Base-by-base conservation (phyloP, 2,797 vertebrate genomes). In the Caiman crocodilus region DNA sequence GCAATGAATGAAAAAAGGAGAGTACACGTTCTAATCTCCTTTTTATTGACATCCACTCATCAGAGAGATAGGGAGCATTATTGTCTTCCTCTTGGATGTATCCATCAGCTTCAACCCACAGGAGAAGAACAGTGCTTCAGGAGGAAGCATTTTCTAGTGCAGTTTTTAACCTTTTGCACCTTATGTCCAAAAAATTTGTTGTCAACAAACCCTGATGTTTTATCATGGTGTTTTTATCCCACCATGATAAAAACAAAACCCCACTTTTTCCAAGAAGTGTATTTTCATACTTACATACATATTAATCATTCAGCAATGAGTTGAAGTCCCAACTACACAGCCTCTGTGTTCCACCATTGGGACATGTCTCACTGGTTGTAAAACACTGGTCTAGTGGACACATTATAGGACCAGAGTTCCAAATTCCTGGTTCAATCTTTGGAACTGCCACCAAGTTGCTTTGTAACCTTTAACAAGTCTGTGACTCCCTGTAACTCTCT, bases 71-170 rank as follows among this genome's bases (percentile, higher is more conserved):
- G 23, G 2, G 2, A 69, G 23, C 32, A 21, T 32, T 69, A 32
- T 69, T 23, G 4, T 89, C 2, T 2, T 78, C 64, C 87, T 86
- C 73, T 85, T 89, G 11, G 55, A 84, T 61, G 93, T 71, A 71
- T 76, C 79, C 1, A 20, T 14, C 88, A 61, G 14, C 84, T 65
- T 55, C 77, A 95, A 79, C 76, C 61, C 74, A 17, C 67, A 58
- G 88, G 61, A 90, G 69, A 65, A 71, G 67, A 74, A 76, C 89
- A 93, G 89, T 35, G 88, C 56, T 79, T 35, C 64, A 35, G 30
- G 64, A 88, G 32, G 67, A 35, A 69, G 30, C 32, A 50, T 50
- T 50, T 50, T 50, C 42, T 50, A 50, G 42, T 50, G 42, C 42
- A 50, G 9, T 50, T 50, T 50, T 50, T 50, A 50, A 50, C 42